Conservation (phyloP, 35 echinoderm and acorn worm species). For the Diadema setosum region DNA sequence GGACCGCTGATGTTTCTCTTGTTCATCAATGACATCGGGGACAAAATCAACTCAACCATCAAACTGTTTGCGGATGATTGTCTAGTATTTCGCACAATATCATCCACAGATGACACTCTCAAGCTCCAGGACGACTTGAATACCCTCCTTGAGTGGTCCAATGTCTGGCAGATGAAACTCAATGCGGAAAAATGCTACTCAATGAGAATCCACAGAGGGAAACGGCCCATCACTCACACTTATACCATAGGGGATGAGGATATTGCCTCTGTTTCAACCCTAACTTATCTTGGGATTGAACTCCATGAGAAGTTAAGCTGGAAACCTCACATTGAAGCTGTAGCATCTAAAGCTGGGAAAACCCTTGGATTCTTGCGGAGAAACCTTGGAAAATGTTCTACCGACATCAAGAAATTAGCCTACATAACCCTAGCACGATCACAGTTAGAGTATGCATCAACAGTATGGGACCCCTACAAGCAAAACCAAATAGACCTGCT, state of each 20-base stretch:
- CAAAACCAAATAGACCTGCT: constrained; percentile 4
- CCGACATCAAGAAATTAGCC: neutral
- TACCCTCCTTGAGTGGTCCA: neutral
- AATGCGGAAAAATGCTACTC: neutral
- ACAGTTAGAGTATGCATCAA: neutral
- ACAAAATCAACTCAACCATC: constrained; percentile 10
- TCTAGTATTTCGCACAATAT: neutral
- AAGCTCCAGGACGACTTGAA: neutral
- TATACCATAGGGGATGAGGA: constrained; percentile 2
- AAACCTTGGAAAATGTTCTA: constrained; percentile 29
- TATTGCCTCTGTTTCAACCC: neutral
- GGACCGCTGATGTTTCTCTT: no score
- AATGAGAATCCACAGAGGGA: neutral
- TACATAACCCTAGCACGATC: neutral
- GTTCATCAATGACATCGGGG: constrained; percentile 4
- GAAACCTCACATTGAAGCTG: constrained; percentile 22
- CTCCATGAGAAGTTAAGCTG: constrained; percentile 17
- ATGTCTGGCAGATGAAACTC: constrained; percentile 17
- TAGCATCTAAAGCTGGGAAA: neutral
- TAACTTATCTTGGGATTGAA: neutral
- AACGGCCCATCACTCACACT: neutral
- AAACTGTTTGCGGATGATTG: constrained; percentile 15
- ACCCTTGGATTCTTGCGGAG: neutral
- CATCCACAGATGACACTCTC: neutral
- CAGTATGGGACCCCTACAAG: neutral